These are phyloP conservation scores for Himalopsyche anomala DNA, from an alignment of 2,888 invertebrate genomes.

Conservation along the genomic window DNA sequence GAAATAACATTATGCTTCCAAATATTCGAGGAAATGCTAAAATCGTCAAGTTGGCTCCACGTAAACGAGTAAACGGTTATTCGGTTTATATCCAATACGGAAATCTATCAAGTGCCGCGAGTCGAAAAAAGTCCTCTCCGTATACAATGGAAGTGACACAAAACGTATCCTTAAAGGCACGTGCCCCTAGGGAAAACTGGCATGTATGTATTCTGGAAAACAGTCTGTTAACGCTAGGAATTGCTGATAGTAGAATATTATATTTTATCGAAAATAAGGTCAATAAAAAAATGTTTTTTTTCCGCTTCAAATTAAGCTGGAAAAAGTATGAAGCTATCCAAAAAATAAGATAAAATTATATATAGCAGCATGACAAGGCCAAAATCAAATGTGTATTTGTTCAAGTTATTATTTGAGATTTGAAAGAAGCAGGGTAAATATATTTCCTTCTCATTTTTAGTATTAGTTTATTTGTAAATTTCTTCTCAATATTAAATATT, in stretches of 20 bases:
- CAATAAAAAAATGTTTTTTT: not conserved
- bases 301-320: no score
- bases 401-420: no score
- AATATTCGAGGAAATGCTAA: slow-evolving; percentile 12
- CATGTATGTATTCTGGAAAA: slow-evolving; percentile 11
- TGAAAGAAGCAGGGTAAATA: no score
- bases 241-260: not conserved
- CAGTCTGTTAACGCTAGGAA: not conserved
- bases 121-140: not conserved
- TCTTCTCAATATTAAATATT: no score
- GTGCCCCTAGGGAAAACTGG: slow-evolving; percentile 11
- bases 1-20: slow-evolving; percentile 14
- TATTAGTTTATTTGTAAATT: no score
- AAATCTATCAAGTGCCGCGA: slow-evolving; percentile 27
- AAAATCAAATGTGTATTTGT: no score
- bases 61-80: slow-evolving; percentile 31
- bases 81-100: slow-evolving; percentile 40
- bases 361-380: no score
- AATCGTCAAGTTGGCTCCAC: slow-evolving; percentile 11
- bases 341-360: no score
- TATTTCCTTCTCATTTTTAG: no score
- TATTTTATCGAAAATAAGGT: not conserved
- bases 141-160: slow-evolving; percentile 22
- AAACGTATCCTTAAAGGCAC: slow-evolving; percentile 40
- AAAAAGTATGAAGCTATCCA: no score